Percentiles rank a stretch among this genome's conserved stretches.
phyloP scores from a whole-genome alignment of 2,888 invertebrate species.

The Netelia inedita region DNA sequence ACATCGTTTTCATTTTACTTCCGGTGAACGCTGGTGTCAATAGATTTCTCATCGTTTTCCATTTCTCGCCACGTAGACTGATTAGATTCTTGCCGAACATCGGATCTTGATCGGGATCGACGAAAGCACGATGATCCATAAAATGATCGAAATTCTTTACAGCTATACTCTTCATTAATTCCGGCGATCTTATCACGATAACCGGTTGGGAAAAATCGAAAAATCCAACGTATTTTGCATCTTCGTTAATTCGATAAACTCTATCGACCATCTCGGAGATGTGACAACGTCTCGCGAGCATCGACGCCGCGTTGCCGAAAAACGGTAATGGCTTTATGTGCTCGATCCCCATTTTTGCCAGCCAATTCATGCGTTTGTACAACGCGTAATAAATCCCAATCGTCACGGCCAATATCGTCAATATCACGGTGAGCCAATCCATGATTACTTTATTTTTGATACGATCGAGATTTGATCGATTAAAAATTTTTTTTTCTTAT shows the following conservation, averaged over 20 bases:
- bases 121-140: constrained; percentile 73
- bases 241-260: constrained; percentile 62
- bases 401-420: not conserved
- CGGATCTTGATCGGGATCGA: constrained; percentile 70
- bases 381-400: constrained; percentile 27
- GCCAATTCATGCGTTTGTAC: constrained; percentile 14
- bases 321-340: constrained; percentile 62
- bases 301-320: constrained; percentile 66
- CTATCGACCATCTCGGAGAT: constrained; percentile 46
- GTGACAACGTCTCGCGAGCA: constrained; percentile 17
- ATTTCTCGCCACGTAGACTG: constrained; percentile 83
- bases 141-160: constrained; percentile 66
- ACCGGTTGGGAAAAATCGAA: constrained; percentile 59
- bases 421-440: not conserved
- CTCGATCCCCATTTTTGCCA: constrained; percentile 69
- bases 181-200: constrained; percentile 77
- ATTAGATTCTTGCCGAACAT: constrained; percentile 72
- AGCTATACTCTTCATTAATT: constrained; percentile 78
- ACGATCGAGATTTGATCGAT: not conserved
- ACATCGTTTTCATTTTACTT: constrained; percentile 87
- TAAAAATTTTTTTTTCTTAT: no score
- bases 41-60: constrained; percentile 86
- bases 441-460: not conserved
- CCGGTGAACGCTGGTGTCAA: constrained; percentile 87
- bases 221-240: constrained; percentile 68